A percentile compares a stretch with the other conserved stretches of the same genome.
Evolutionary conservation across 2,113 vertebrate genomes (phyloP).

Genomic region (Girardinichthys multiradiatus): DNA sequence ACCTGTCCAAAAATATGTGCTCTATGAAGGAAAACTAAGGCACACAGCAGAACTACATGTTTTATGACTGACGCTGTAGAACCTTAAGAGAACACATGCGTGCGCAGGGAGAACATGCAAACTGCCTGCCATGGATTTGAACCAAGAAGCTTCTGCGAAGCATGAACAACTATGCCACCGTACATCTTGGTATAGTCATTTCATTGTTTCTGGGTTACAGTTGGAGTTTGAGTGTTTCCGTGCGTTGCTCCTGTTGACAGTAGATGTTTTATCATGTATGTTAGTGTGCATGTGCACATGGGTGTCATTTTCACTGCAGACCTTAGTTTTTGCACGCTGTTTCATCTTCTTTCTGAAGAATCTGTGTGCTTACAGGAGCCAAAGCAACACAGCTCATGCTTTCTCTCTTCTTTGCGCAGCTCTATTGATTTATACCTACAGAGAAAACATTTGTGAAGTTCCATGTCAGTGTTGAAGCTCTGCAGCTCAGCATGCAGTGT

Average conservation of each 20-base stretch:
- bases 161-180: neutral
- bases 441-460: constrained; percentile 43
- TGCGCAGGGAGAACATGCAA: neutral
- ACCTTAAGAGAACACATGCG: no score
- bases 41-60: neutral
- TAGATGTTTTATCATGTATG: no score
- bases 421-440: constrained; percentile 53
- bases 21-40: no score
- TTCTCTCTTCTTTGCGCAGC: constrained; percentile 44
- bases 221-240: no score
- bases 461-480: constrained; percentile 55
- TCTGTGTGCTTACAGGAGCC: constrained; percentile 11
- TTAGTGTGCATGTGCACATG: no score
- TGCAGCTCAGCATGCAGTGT: constrained; percentile 33
- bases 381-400: constrained; percentile 32
- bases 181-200: no score
- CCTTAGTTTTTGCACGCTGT: no score
- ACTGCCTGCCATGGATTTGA: neutral
- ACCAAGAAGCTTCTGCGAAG: neutral
- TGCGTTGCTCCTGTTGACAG: no score
- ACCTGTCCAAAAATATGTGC: neutral
- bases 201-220: no score
- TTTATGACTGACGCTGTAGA: neutral
- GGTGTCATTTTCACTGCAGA: no score
- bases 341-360: no score